These are phyloP conservation scores for Agrypnus murinus DNA, from an alignment of 2,888 invertebrate genomes.

Conservation along the genomic window DNA sequence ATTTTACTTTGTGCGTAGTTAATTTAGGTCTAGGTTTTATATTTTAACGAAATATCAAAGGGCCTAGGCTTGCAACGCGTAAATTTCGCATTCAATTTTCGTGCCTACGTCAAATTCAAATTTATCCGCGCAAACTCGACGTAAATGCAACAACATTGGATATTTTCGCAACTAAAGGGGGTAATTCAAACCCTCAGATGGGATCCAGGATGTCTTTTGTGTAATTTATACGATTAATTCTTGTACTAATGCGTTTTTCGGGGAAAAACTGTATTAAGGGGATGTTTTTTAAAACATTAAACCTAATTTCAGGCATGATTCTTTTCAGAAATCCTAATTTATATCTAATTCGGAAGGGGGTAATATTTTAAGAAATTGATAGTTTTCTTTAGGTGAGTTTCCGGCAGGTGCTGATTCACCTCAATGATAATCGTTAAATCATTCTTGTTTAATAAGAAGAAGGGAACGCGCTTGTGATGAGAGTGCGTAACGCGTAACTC, in stretches of 20 bases:
- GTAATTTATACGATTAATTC: too few relatives aligned
- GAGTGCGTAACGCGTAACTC: conserved; percentile 48
- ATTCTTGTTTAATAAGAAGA: conserved; percentile 47
- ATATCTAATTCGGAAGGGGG: conserved; percentile 8
- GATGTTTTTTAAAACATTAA: too few relatives aligned
- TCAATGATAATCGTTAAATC: conserved; percentile 52
- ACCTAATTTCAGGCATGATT: conserved; percentile 4
- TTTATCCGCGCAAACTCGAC: conserved; percentile 32
- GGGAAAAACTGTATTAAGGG: too few relatives aligned
- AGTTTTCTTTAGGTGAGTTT: conserved; percentile 47
- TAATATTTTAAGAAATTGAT: conserved; percentile 38
- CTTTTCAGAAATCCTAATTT: not conserved
- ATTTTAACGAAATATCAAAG: not conserved
- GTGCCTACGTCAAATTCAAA: conserved; percentile 32
- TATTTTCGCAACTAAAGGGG: not conserved
- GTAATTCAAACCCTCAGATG: not conserved
- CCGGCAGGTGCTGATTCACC: conserved; percentile 56
- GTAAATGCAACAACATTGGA: conserved; percentile 12
- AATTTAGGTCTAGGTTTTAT: conserved; percentile 12
- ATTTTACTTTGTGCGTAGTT: conserved; percentile 46
- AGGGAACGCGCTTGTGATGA: conserved; percentile 39
- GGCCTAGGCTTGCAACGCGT: not conserved
- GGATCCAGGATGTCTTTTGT: not conserved
- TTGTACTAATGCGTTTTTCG: too few relatives aligned
- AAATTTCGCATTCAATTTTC: conserved; percentile 4